These are phyloP conservation scores for Callionymus lyra DNA, from an alignment of 2,113 vertebrate genomes.

Conservation along the genomic window DNA sequence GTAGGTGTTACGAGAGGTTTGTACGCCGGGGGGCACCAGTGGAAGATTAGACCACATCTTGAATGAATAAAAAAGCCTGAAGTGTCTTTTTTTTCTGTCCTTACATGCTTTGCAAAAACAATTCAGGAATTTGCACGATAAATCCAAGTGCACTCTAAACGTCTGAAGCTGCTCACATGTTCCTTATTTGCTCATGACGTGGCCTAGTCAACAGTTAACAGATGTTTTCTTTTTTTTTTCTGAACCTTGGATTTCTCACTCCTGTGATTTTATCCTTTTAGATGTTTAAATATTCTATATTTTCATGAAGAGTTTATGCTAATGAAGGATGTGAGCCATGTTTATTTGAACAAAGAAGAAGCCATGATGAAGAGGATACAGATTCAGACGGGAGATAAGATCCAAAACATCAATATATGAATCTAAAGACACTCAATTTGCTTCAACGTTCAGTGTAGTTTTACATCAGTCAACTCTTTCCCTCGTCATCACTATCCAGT, in stretches of 20 bases:
- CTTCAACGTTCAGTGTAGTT: conserved; percentile 13
- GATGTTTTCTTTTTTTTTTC: conserved; percentile 32
- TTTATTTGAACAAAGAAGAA: too few species aligned
- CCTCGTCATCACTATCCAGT: too few species aligned
- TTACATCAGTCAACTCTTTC: not conserved
- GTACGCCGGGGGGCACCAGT: not conserved
- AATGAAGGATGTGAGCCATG: too few species aligned
- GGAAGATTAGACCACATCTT: conserved; percentile 16
- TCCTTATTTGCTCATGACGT: conserved; percentile 18
- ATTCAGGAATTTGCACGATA: too few species aligned
- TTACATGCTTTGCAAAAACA: not conserved
- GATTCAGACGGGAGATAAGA: too few species aligned
- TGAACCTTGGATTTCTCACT: too few species aligned
- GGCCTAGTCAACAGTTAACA: conserved; percentile 29
- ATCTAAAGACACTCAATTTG: conserved; percentile 5
- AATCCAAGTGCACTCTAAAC: not conserved
- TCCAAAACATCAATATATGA: too few species aligned
- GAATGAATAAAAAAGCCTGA: conserved; percentile 5
- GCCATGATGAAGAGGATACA: too few species aligned
- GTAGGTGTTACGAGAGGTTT: too few species aligned
- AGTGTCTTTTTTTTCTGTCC: conserved; percentile 1
- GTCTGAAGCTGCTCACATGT: conserved; percentile 3
- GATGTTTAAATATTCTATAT: too few species aligned
- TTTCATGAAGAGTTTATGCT: too few species aligned
- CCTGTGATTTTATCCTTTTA: too few species aligned